These are phyloP conservation scores for Tiliacea citrago DNA, from an alignment of 2,888 invertebrate genomes.

Conservation along the genomic window DNA sequence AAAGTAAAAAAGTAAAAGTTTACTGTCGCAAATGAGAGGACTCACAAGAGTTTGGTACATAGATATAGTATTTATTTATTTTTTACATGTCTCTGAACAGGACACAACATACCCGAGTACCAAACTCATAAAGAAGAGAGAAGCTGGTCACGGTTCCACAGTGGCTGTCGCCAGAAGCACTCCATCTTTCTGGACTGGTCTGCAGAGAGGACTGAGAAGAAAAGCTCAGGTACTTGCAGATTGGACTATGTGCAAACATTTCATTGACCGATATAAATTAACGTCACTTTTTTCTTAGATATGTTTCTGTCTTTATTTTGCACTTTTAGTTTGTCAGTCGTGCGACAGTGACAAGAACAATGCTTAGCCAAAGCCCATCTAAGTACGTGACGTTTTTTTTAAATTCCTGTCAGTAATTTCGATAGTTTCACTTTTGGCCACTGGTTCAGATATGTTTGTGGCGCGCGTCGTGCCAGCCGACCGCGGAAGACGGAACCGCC, in stretches of 20 bases:
- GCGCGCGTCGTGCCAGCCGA: too few relatives aligned
- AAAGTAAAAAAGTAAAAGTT: not conserved
- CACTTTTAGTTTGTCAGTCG: not conserved
- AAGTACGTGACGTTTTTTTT: not conserved
- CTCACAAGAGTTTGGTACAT: not conserved
- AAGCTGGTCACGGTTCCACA: conserved; percentile 70
- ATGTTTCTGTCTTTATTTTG: not conserved
- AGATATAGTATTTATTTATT: not conserved
- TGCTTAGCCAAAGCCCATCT: not conserved
- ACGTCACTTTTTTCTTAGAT: not conserved
- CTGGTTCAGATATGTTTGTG: too few relatives aligned
- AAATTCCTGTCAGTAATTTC: too few relatives aligned
- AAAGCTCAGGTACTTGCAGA: conserved; percentile 28
- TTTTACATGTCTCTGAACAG: conserved; percentile 18
- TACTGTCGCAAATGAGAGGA: not conserved
- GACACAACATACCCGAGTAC: not conserved
- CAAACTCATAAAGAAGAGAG: conserved; percentile 11
- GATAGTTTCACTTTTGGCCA: too few relatives aligned
- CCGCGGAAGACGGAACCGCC: too few relatives aligned
- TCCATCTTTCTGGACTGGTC: conserved; percentile 66
- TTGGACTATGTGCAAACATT: too few relatives aligned
- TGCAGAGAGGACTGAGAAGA: conserved; percentile 51
- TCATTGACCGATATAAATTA: not conserved
- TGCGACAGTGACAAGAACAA: not conserved
- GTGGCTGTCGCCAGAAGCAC: conserved; percentile 62